Evolutionary conservation across 2,113 vertebrate species (phyloP).

Genomic region (Triplophysa rosa): DNA sequence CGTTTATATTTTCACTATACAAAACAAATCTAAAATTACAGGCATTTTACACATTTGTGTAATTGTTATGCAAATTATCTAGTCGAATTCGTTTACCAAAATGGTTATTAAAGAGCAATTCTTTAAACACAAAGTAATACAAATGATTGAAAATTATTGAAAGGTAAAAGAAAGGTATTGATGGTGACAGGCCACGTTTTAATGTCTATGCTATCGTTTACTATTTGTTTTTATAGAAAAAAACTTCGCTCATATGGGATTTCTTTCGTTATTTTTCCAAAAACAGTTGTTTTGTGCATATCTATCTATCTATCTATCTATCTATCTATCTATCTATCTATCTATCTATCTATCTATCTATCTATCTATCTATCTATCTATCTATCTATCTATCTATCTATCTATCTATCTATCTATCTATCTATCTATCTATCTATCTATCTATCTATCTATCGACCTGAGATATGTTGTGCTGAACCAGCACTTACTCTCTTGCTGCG

Average conservation of each 20-base stretch:
- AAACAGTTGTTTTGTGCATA: no score
- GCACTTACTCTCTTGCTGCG: slow-evolving; percentile 96
- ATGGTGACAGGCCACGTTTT: no score
- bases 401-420: no score
- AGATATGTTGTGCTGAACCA: background rate
- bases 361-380: no score
- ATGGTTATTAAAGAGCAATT: background rate
- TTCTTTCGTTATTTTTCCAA: background rate
- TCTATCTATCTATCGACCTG: background rate
- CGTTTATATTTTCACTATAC: slow-evolving; percentile 38
- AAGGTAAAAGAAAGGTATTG: no score
- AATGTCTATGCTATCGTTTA: background rate
- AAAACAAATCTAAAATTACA: background rate
- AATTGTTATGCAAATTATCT: background rate
- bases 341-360: no score
- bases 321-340: no score
- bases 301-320: no score
- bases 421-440: slow-evolving; percentile 23
- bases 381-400: slow-evolving; percentile 8
- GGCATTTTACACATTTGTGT: no score
- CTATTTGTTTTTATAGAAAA: no score
- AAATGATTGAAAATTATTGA: background rate
- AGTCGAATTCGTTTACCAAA: no score
- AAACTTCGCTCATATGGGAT: background rate
- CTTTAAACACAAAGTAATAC: background rate